phyloP scores from a whole-genome alignment of 2,113 vertebrate genomes.

The Pygoscelis adeliae region DNA sequence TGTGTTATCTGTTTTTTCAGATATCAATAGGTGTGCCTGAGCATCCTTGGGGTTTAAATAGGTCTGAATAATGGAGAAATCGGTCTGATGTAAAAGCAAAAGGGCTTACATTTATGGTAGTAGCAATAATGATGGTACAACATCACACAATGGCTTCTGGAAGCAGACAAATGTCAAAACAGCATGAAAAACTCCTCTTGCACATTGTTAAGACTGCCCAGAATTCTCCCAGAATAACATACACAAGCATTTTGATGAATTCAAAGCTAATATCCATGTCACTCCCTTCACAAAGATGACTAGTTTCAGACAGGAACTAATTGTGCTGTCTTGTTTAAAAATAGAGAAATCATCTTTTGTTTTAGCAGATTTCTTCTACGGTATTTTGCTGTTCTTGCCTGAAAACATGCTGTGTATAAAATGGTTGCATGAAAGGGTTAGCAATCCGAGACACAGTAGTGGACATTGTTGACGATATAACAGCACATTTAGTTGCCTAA shows the following conservation, averaged over 20 bases:
- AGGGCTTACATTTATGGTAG: background rate
- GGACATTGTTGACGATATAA: background rate
- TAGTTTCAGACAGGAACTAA: slow-evolving; percentile 19
- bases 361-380: background rate
- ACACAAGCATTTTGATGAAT: background rate
- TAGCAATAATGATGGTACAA: slow-evolving; percentile 38
- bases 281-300: background rate
- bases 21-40: background rate
- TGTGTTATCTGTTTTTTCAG: slow-evolving; percentile 38
- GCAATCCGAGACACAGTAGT: background rate
- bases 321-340: background rate
- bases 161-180: slow-evolving; percentile 55
- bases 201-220: background rate
- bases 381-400: background rate
- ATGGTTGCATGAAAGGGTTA: slow-evolving; percentile 22
- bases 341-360: slow-evolving; percentile 22
- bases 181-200: slow-evolving; percentile 21
- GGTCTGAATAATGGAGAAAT: background rate
- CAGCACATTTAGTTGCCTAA: background rate
- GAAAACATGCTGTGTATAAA: slow-evolving; percentile 12
- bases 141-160: slow-evolving; percentile 23
- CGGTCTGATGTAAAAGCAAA: slow-evolving; percentile 14
- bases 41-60: slow-evolving; percentile 1
- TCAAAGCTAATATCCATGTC: slow-evolving; percentile 12
- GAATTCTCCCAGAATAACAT: background rate